phyloP scores from a whole-genome alignment of 2,113 vertebrate genomes.

The Dasyprocta punctata region DNA sequence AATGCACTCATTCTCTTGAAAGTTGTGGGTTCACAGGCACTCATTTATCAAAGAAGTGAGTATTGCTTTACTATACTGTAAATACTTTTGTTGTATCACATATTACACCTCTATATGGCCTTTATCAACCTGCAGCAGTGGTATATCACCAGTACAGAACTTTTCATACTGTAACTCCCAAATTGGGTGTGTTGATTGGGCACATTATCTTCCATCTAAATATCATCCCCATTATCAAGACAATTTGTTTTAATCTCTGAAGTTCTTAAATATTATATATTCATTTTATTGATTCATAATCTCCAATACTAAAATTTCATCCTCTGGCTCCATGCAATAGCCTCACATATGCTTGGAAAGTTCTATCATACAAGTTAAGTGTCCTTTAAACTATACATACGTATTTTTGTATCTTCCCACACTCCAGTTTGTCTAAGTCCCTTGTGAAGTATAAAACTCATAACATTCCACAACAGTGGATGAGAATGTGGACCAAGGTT shows the following conservation, averaged over 20 bases:
- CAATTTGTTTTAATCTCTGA: neutral
- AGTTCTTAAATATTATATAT: conserved; percentile 4
- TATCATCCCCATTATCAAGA: neutral
- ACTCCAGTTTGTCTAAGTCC: neutral
- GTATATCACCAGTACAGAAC: neutral
- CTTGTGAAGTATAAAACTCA: neutral
- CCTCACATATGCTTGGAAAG: neutral
- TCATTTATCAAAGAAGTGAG: neutral
- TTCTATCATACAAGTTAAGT: neutral
- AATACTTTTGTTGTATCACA: neutral
- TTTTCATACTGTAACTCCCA: neutral
- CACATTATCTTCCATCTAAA: neutral
- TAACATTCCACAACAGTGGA: neutral
- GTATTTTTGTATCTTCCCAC: neutral
- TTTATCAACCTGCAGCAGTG: neutral
- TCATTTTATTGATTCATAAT: neutral
- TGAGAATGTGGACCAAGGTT: too few relatives aligned
- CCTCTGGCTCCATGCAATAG: neutral
- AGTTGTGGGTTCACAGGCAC: neutral
- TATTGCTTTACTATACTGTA: neutral
- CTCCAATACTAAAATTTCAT: neutral
- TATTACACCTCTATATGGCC: neutral
- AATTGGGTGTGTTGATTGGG: neutral
- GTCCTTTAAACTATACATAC: neutral
- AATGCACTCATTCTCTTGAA: neutral